These are phyloP conservation scores for Nasonovia ribisnigri DNA, from an alignment of 2,888 invertebrate genomes.

Conservation along the genomic window DNA sequence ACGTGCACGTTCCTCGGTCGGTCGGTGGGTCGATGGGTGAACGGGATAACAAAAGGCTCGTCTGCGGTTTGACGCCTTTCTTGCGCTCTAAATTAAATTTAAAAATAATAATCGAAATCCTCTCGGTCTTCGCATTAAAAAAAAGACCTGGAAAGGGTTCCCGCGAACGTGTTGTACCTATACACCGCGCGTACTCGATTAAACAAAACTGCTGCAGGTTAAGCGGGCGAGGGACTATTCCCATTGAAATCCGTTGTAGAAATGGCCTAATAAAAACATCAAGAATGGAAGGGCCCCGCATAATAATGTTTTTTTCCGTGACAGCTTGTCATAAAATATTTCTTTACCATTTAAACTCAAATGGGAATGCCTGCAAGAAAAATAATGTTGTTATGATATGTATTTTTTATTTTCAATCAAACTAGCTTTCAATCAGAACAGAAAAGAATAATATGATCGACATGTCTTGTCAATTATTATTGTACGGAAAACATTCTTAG, in stretches of 20 bases:
- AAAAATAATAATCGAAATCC: slow-evolving; percentile 49
- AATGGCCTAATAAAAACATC: slow-evolving; percentile 55
- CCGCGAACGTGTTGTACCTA: slow-evolving; percentile 11
- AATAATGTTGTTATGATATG: slow-evolving; percentile 39
- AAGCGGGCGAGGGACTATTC: not conserved
- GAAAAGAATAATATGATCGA: not conserved
- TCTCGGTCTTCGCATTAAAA: not conserved
- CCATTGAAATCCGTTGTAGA: slow-evolving; percentile 5
- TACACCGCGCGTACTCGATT: not conserved
- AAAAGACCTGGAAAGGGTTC: slow-evolving; percentile 42
- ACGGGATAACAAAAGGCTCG: slow-evolving; percentile 46
- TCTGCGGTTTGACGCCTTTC: slow-evolving; percentile 64
- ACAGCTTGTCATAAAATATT: slow-evolving; percentile 40
- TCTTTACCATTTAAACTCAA: not conserved
- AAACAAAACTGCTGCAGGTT: not conserved
- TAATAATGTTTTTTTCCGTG: slow-evolving; percentile 19
- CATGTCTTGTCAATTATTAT: slow-evolving; percentile 1
- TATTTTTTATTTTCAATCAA: not conserved
- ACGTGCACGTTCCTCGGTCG: not conserved
- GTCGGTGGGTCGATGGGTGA: not conserved
- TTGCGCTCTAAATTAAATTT: slow-evolving; percentile 15
- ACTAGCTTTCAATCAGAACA: not conserved
- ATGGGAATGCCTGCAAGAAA: not conserved
- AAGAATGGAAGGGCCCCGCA: not conserved
- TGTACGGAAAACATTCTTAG: not conserved